phyloP scores from a whole-genome alignment of 2,888 invertebrate genomes.

The Volucella bombylans region DNA sequence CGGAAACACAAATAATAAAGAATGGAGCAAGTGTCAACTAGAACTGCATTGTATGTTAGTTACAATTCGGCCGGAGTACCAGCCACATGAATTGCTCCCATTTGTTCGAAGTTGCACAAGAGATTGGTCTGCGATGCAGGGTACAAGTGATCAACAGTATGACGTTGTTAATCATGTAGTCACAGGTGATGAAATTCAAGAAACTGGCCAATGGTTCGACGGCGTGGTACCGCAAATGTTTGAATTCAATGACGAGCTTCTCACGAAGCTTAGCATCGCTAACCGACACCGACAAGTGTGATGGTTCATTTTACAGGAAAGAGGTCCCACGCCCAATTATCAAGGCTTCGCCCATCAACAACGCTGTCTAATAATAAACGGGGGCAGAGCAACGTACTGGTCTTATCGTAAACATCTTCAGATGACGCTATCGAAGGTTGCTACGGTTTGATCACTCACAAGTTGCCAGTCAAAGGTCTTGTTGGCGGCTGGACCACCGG shows the following conservation, averaged over 20 bases:
- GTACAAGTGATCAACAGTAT: conserved; percentile 99
- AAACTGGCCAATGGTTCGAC: conserved; percentile 98
- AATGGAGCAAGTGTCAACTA: conserved; percentile 99
- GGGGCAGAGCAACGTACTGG: no score
- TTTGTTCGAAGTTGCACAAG: conserved; percentile 98
- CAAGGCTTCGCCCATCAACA: no score
- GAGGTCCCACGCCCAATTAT: no score
- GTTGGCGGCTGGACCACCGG: no score
- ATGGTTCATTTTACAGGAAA: conserved; percentile 99
- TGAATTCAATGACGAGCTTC: conserved; percentile 98
- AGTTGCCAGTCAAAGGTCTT: no score
- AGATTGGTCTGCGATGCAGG: conserved; percentile 98
- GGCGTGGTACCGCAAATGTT: conserved; percentile 98
- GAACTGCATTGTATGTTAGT: conserved; percentile 99
- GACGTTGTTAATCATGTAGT: conserved; percentile 99
- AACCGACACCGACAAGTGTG: conserved; percentile 97
- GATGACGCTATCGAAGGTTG: no score
- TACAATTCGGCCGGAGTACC: conserved; percentile 99
- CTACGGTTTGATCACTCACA: no score
- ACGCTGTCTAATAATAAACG: no score
- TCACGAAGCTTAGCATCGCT: conserved; percentile 99
- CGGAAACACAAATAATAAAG: conserved; percentile 99
- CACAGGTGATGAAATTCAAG: conserved; percentile 99
- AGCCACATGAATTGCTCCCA: conserved; percentile 99
- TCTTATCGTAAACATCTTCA: no score